phyloP scores from a whole-genome alignment of 2,113 vertebrate species.

The Tichodroma muraria region DNA sequence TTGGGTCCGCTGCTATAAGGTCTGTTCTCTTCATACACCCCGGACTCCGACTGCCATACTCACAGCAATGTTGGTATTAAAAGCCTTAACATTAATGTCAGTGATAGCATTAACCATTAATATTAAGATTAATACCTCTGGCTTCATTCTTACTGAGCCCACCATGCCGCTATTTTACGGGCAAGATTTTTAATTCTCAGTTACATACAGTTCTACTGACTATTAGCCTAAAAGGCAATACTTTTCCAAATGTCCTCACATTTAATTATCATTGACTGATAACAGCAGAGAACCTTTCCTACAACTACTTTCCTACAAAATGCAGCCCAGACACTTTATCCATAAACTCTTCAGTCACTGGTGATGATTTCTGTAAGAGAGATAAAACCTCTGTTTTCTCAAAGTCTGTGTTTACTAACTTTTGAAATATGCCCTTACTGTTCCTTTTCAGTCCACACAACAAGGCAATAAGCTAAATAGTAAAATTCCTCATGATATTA shows the following conservation, averaged over 20 bases:
- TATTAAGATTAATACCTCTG: neutral
- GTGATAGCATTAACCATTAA: neutral
- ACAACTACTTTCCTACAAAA: neutral
- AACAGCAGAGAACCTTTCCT: neutral
- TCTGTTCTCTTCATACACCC: neutral
- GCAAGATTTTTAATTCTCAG: neutral
- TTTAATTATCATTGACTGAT: neutral
- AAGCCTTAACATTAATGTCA: neutral
- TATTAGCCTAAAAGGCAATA: neutral
- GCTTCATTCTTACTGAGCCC: neutral
- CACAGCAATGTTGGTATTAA: neutral
- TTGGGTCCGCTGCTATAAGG: rapidly evolving
- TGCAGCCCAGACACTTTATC: neutral
- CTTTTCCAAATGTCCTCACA: neutral
- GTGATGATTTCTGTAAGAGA: neutral
- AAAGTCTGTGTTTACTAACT: neutral
- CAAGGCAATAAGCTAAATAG: neutral
- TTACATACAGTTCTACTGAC: neutral
- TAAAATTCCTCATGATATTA: neutral
- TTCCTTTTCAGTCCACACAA: neutral
- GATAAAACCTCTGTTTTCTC: neutral
- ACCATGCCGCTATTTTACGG: neutral
- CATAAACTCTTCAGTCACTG: neutral
- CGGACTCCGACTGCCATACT: neutral
- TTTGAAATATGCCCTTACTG: neutral